Evolutionary conservation across 2,888 invertebrate species (phyloP).

Genomic region (Epinotia demarniana): DNA sequence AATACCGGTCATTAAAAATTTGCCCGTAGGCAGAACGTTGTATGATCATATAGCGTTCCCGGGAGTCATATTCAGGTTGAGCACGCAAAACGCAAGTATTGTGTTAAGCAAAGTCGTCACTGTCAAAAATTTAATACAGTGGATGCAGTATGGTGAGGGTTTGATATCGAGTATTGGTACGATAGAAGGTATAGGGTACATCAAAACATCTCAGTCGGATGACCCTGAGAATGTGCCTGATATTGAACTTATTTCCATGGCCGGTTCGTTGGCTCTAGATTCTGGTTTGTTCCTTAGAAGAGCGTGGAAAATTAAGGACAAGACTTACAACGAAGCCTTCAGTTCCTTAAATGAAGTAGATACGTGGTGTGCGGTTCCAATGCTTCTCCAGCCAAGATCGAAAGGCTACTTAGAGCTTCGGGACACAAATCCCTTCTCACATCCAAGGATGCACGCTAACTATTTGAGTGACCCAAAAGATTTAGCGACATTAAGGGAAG

Average conservation of each 20-base stretch:
- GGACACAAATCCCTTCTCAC: slow-evolving; percentile 89
- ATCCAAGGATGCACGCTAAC: slow-evolving; percentile 91
- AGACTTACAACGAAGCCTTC: slow-evolving; percentile 84
- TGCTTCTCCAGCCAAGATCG: slow-evolving; percentile 90
- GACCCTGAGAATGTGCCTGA: slow-evolving; percentile 86
- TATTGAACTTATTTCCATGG: slow-evolving; percentile 86
- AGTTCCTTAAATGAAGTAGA: slow-evolving; percentile 81
- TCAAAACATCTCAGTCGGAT: slow-evolving; percentile 83
- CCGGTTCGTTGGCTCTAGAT: slow-evolving; percentile 86
- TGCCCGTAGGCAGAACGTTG: slow-evolving; percentile 87
- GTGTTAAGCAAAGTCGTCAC: slow-evolving; percentile 75
- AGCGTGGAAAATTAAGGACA: slow-evolving; percentile 84
- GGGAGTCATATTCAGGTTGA: slow-evolving; percentile 78
- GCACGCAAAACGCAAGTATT: slow-evolving; percentile 74
- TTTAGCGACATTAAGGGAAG: slow-evolving; percentile 83
- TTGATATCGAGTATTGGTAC: slow-evolving; percentile 86
- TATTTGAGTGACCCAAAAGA: slow-evolving; percentile 89
- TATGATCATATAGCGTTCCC: slow-evolving; percentile 86
- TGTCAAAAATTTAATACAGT: slow-evolving; percentile 72
- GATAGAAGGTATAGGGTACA: slow-evolving; percentile 87
- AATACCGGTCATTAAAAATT: slow-evolving; percentile 85
- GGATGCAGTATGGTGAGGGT: slow-evolving; percentile 81
- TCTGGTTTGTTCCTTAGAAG: slow-evolving; percentile 79
- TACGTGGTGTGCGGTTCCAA: slow-evolving; percentile 87
- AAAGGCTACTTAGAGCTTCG: slow-evolving; percentile 88